A percentile compares a stretch with the other conserved stretches of the same genome.
Conservation (phyloP, 2,113 vertebrate species). For the Rhineura floridana region DNA sequence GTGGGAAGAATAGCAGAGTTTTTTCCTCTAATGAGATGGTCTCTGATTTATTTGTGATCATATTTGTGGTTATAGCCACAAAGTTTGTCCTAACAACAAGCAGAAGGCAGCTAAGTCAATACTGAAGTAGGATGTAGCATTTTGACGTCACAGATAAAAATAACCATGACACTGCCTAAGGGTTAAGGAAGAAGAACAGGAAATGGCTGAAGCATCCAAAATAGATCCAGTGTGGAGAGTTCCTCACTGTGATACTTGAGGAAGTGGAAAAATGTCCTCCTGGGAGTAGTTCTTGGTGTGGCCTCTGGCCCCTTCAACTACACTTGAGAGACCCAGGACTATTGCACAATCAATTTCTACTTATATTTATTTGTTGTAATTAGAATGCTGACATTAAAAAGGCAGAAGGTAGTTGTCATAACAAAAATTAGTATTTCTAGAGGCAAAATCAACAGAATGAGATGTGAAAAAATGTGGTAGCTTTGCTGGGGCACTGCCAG, state of each 20-base stretch:
- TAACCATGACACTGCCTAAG: background rate
- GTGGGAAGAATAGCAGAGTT: background rate
- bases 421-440: background rate
- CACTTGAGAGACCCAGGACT: background rate
- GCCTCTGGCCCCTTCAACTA: background rate
- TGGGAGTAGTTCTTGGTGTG: background rate
- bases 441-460: background rate
- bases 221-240: background rate
- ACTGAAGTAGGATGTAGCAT: background rate
- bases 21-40: background rate
- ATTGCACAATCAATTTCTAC: background rate
- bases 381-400: background rate
- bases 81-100: background rate
- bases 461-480: background rate
- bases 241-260: background rate
- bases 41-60: background rate
- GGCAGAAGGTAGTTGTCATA: background rate
- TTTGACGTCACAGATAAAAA: background rate
- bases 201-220: conserved; percentile 9
- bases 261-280: background rate
- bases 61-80: background rate
- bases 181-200: background rate
- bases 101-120: conserved; percentile 2
- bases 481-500: background rate
- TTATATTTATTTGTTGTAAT: background rate